Conservation (phyloP, 23 tunicate species). For the Botrylloides violaceus region DNA sequence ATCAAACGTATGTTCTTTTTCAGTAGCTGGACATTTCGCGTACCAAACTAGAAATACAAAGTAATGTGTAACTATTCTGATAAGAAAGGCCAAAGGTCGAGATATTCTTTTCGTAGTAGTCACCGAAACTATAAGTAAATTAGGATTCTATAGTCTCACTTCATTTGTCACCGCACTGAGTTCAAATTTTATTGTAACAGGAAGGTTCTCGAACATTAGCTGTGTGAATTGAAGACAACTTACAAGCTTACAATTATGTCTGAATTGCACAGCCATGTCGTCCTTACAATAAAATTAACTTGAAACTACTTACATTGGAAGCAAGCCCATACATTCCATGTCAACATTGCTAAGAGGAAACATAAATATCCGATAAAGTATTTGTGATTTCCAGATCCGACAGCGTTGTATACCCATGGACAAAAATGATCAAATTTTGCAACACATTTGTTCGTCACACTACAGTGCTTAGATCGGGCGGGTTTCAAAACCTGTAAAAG, state of each 20-base stretch:
- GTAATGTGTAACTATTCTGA: too few species aligned
- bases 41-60: constrained; percentile 49
- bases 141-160: too few species aligned
- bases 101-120: too few species aligned
- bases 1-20: constrained; percentile 10
- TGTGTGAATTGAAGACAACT: too few species aligned
- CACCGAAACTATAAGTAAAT: too few species aligned
- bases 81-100: too few species aligned
- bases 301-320: constrained; percentile 47
- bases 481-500: constrained; percentile 62
- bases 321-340: constrained; percentile 73
- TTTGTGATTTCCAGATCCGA: constrained; percentile 85
- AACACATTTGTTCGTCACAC: constrained; percentile 76
- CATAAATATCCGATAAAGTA: constrained; percentile 79
- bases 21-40: background rate
- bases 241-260: too few species aligned
- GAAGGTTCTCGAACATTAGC: too few species aligned
- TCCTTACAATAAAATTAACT: background rate
- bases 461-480: constrained; percentile 85
- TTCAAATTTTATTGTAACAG: too few species aligned
- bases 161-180: too few species aligned
- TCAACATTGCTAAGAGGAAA: constrained; percentile 53
- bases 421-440: constrained; percentile 97
- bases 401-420: constrained; percentile 98
- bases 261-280: too few species aligned